Conservation (phyloP, 2,888 invertebrate species). For the Myathropa florea region DNA sequence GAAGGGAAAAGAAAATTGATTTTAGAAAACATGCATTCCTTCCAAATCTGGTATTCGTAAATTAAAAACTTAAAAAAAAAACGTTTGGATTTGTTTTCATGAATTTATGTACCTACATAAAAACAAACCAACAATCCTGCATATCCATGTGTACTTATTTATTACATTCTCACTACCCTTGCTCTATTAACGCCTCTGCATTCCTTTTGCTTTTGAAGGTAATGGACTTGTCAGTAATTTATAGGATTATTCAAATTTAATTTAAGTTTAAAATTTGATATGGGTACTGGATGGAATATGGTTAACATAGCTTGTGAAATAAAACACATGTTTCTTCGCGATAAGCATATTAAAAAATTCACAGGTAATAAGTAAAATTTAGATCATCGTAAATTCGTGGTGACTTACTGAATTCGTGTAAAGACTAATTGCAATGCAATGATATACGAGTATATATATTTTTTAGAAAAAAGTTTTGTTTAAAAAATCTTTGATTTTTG, state of each 20-base stretch:
- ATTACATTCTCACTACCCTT: slow-evolving; percentile 35
- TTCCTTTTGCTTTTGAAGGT: slow-evolving; percentile 41
- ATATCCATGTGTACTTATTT: background rate
- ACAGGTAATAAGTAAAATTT: slow-evolving; percentile 18
- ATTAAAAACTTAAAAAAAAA: slow-evolving; percentile 2
- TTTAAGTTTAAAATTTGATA: slow-evolving; percentile 60
- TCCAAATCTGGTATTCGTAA: slow-evolving; percentile 27
- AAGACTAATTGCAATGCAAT: no score
- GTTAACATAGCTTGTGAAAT: slow-evolving; percentile 33
- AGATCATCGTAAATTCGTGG: background rate
- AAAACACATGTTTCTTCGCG: slow-evolving; percentile 43
- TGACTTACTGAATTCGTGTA: no score
- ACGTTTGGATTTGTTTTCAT: background rate
- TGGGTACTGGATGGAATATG: slow-evolving; percentile 15
- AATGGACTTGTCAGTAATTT: slow-evolving; percentile 63
- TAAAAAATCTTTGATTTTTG: no score
- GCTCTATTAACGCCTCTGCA: slow-evolving; percentile 27
- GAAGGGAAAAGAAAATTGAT: slow-evolving; percentile 48
- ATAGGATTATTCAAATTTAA: slow-evolving; percentile 70
- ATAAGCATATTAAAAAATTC: background rate
- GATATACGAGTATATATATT: no score
- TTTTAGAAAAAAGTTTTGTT: no score
- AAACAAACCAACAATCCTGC: background rate
- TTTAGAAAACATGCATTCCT: slow-evolving; percentile 12
- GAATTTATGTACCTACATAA: background rate